These are phyloP conservation scores for Mus caroli DNA, from an alignment of 2,797 vertebrate species.

Conservation along the genomic window DNA sequence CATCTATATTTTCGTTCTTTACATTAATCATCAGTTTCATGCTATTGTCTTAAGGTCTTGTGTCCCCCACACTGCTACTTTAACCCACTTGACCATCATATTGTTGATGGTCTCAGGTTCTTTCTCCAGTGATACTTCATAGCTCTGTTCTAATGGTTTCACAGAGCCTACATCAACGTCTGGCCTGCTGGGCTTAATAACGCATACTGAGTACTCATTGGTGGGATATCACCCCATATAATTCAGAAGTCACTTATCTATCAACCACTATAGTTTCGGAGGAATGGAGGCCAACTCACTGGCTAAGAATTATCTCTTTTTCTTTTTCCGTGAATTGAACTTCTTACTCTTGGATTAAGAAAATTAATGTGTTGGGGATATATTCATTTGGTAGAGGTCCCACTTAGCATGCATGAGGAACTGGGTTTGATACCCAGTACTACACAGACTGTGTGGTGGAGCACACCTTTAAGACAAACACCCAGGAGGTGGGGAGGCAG, in stretches of 20 bases:
- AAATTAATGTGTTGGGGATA: not conserved
- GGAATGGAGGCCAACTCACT: not conserved
- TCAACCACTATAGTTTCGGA: not conserved
- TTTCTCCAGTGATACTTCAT: not conserved
- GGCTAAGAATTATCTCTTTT: not conserved
- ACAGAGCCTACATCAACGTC: not conserved
- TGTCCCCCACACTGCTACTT: not conserved
- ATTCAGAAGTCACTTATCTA: not conserved
- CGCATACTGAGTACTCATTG: not conserved
- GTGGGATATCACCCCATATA: not conserved
- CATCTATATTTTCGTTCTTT: not conserved
- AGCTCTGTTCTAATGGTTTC: not conserved
- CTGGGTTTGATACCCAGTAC: not conserved
- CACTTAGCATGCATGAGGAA: not conserved
- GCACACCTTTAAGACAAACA: not conserved
- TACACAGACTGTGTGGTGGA: not conserved
- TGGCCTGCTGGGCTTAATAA: not conserved
- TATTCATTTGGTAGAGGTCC: not conserved
- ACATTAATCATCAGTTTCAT: not conserved
- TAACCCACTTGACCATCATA: not conserved
- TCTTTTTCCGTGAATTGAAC: not conserved
- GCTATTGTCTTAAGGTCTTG: not conserved
- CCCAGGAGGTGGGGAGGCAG: not conserved
- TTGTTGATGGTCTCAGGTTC: not conserved
- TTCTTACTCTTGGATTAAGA: constrained; percentile 19